Conservation (phyloP, 1,140 invertebrate species). For the Batillaria attramentaria region DNA sequence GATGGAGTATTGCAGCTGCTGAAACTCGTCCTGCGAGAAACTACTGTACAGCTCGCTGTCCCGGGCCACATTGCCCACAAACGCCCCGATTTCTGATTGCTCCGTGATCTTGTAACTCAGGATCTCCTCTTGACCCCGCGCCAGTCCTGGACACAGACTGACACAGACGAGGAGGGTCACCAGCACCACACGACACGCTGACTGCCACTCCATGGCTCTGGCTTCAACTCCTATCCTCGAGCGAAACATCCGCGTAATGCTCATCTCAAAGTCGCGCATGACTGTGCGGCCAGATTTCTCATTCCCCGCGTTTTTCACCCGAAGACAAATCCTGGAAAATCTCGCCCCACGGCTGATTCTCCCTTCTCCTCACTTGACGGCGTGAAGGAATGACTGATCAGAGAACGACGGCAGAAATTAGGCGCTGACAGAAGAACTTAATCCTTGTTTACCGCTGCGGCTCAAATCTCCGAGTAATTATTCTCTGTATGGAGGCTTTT, state of each 20-base stretch:
- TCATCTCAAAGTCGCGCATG: neutral
- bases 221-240: neutral
- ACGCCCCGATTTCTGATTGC: constrained; percentile 54
- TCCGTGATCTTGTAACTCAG: constrained; percentile 55
- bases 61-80: constrained; percentile 61
- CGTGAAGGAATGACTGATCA: neutral
- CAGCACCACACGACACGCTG: too few relatives aligned
- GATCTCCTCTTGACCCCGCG: constrained; percentile 17
- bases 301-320: neutral
- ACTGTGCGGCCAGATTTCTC: neutral
- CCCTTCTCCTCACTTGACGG: neutral
- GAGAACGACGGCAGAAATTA: neutral
- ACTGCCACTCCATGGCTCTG: neutral
- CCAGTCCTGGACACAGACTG: neutral
- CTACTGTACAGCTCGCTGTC: constrained; percentile 58
- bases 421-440: neutral
- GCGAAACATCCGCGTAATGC: neutral
- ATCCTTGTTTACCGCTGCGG: constrained; percentile 29
- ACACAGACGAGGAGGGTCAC: neutral
- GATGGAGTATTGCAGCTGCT: constrained; percentile 60
- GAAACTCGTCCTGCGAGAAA: constrained; percentile 52
- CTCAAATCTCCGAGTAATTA: constrained; percentile 16
- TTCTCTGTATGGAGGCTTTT: neutral
- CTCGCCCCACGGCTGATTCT: neutral
- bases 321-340: neutral